These are phyloP conservation scores for Parotia lawesii DNA, from an alignment of 2,113 vertebrate genomes.

Conservation along the genomic window DNA sequence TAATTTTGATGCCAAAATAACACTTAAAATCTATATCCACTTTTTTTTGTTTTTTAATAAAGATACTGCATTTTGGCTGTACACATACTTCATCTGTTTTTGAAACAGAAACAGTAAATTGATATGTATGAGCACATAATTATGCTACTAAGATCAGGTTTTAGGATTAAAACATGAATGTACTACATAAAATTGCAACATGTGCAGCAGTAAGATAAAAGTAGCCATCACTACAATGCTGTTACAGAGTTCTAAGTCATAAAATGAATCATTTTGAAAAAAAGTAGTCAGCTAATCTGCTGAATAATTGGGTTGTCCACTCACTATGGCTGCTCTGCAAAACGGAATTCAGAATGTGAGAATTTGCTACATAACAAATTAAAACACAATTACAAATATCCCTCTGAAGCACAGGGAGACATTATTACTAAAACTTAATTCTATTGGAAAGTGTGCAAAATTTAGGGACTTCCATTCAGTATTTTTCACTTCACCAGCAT, in stretches of 20 bases:
- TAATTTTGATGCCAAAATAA: neutral
- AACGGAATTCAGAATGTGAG: neutral
- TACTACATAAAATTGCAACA: neutral
- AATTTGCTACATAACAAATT: neutral
- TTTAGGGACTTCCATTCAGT: neutral
- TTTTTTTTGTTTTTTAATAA: neutral
- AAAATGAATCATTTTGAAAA: neutral
- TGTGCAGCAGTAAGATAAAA: neutral
- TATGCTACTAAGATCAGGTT: neutral
- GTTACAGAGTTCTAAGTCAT: neutral
- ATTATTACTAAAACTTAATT: neutral
- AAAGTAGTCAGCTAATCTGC: neutral
- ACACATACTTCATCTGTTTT: neutral
- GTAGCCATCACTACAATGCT: neutral
- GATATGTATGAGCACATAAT: neutral
- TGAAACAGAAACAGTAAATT: neutral
- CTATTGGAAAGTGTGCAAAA: neutral
- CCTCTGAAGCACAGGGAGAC: neutral
- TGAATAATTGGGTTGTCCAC: neutral
- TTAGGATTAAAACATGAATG: neutral
- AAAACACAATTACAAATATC: neutral
- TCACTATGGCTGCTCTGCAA: neutral
- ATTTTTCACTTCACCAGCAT: neutral
- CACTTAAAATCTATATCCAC: neutral
- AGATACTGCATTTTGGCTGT: neutral